Base-by-base conservation (phyloP, 2,797 vertebrate genomes). In the Melanotaenia boesemani region DNA sequence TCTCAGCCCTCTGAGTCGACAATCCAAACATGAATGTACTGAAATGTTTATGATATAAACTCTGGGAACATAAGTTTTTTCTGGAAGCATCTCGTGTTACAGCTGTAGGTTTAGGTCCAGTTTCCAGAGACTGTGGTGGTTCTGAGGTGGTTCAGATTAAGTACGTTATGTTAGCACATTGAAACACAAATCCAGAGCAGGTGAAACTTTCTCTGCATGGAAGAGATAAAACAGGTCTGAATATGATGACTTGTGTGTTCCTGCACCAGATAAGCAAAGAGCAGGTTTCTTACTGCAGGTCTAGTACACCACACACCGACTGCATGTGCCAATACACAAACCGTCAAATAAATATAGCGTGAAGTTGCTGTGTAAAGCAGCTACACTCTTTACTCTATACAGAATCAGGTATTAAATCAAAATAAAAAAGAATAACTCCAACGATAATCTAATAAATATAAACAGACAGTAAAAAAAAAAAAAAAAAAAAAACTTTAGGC, bases 371-470 rank as follows among this genome's bases (percentile, higher is more conserved):
- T 76, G 63, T 64, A 13, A 64, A 79, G 59, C 18, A 26, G 62
- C 72, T 56, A 76, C 22, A 54, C 70, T 68, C 52, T 70, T 50
- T 52, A 32, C 86, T 85, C 80, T 83, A 58, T 77, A 85, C 55
- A 84, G 86, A 84, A 56, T 60, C 37, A 59, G 74, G 60, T 20
- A 18, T 5, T 46, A 20, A 46, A 20, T 18, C 6, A 20, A 6
- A 5, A 46, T 18, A 20, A 46, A 18, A 46, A 20, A 46, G 16
- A 2, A 20, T 2, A 20, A 18, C 9, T 46, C 2, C 44, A 46
- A 20, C 18, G 6, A 46, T 46, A 5, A 46, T 12, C 15, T n/a
- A 34, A 39, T 26, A 20, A 63, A 55, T 22, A 63, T 2, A 46
- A 2, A 8, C n/a, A n/a, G 8, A 9, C n/a, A 50, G 9, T 7